These are phyloP conservation scores for Pharmacophagus antenor DNA, from an alignment of 2,888 invertebrate genomes.

Conservation along the genomic window DNA sequence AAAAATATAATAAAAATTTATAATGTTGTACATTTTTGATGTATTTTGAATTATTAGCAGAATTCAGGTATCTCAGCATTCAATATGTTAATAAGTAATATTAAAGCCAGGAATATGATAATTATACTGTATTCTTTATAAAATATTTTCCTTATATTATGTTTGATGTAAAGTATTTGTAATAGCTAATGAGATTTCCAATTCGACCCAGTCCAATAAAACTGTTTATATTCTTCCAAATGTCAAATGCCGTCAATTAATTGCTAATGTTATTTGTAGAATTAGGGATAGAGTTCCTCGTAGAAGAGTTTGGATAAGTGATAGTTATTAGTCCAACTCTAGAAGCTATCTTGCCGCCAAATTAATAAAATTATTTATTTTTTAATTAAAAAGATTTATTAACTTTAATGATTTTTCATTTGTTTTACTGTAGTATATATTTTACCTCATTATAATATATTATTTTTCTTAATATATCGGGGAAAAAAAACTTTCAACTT, in stretches of 20 bases:
- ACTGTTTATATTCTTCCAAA: too few relatives aligned
- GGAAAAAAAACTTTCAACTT: too few relatives aligned
- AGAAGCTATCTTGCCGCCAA: constrained; percentile 78
- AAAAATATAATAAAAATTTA: too few relatives aligned
- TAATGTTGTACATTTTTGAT: too few relatives aligned
- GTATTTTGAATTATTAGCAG: too few relatives aligned
- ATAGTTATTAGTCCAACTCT: constrained; percentile 44
- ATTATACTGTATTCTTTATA: too few relatives aligned
- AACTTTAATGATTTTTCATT: not conserved
- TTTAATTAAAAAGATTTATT: constrained; percentile 37
- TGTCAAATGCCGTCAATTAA: constrained; percentile 11
- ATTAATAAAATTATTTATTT: constrained; percentile 71
- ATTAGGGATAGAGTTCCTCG: constrained; percentile 63
- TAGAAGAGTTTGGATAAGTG: constrained; percentile 45
- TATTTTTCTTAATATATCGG: too few relatives aligned
- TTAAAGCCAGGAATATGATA: too few relatives aligned
- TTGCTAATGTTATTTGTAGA: constrained; percentile 36
- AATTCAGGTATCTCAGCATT: too few relatives aligned
- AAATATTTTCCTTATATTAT: too few relatives aligned
- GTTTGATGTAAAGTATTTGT: not conserved
- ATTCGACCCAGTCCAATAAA: not conserved
- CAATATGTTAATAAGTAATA: too few relatives aligned
- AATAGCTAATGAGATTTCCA: too few relatives aligned
- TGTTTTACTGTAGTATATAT: not conserved
- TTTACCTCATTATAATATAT: not conserved